Base-by-base conservation (phyloP, 64 coral and sea anemone species). In the Hydrozoanthus tunicans region DNA sequence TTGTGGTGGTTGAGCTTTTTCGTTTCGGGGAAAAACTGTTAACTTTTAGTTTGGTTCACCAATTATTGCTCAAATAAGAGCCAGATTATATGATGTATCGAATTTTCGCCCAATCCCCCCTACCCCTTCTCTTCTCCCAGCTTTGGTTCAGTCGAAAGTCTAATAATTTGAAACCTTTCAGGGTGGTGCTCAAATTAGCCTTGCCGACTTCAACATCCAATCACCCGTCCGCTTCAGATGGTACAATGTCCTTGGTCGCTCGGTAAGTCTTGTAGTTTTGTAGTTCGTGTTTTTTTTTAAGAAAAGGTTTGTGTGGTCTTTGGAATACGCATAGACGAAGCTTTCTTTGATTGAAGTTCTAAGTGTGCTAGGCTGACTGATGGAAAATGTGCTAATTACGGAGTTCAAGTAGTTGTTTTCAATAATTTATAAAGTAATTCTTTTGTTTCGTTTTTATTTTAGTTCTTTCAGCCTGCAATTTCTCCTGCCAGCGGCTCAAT, bases 141-240 rank as follows among this genome's bases (percentile, higher is more conserved):
- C n/a, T 12, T 2, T 64, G 27, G 4, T 6, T 10, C 77, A 5
- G 14, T 26, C 17, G 20, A 14, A 83, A 51, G 70, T 54, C 1
- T 77, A 58, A 56, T 15, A 77, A 79, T 57, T 32, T 26, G 9
- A 25, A 53, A 54, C 53, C 12, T 79, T 70, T 58, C 64, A 99
- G 97, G 94, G 94, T 81, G 94, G 97, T 52, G 70, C 89, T 9
- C 97, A 96, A 83, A 92, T 99, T 74, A 95, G 97, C 23, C 67
- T 99, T 17, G 97, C 94, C 51, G 97, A 99, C 73, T 99, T 94
- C 69, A 94, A 92, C 58, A 58, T 94, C 62, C 92, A 99, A 56
- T 72, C 94, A 66, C 97, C 97, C 6, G 90, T 92, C 58, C 77
- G 85, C 56, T 99, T 96, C 85, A 82, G 92, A 81, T 96, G 94